Base-by-base conservation (phyloP, 1,140 invertebrate genomes). In the Drosophila funebris region DNA sequence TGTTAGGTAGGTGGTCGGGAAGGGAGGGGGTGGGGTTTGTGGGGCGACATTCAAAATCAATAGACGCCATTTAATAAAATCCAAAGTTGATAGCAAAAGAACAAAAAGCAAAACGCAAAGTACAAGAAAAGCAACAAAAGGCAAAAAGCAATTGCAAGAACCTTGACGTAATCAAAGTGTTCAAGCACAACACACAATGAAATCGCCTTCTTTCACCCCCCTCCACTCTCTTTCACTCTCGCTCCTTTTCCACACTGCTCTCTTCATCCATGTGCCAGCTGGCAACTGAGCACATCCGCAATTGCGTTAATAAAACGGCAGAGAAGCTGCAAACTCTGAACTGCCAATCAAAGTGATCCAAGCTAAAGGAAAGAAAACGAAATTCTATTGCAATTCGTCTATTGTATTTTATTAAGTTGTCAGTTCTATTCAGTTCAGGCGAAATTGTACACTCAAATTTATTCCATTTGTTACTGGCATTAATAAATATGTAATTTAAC, bases 21-120 rank as follows among this genome's bases (percentile, higher is more conserved):
- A n/a, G n/a, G n/a, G n/a, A n/a, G n/a, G n/a, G n/a, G n/a, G n/a
- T n/a, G n/a, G n/a, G n/a, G n/a, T n/a, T n/a, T n/a, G n/a, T n/a
- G n/a, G 54, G 69, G 56, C 27, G 48, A 76, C 41, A 60, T 69
- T 61, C 70, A 85, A 80, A 80, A 84, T 84, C 80, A 84, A 84
- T 84, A 84, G 81, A 80, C 56, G 64, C 73, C 81, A 56, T 80
- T 84, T 85, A 84, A 84, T 84, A 83, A 84, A 84, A 84, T 70
- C 73, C 69, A 9, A 67, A 81, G 69, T 85, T 48, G 69, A 77
- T 73, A 24, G 44, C 44, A 8, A 3, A 48, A 14, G 44, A 76
- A 48, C 43, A 20, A 62, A 77, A 62, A 72, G 52, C 20, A 31
- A 44, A 36, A 63, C 22, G 48, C 37, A 29, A 36, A 13, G 29